A percentile compares a stretch with the other conserved stretches of the same genome.
These are phyloP conservation scores for Muntiacus muntjak DNA, from an alignment of 2,113 vertebrate species.

Conservation along the genomic window DNA sequence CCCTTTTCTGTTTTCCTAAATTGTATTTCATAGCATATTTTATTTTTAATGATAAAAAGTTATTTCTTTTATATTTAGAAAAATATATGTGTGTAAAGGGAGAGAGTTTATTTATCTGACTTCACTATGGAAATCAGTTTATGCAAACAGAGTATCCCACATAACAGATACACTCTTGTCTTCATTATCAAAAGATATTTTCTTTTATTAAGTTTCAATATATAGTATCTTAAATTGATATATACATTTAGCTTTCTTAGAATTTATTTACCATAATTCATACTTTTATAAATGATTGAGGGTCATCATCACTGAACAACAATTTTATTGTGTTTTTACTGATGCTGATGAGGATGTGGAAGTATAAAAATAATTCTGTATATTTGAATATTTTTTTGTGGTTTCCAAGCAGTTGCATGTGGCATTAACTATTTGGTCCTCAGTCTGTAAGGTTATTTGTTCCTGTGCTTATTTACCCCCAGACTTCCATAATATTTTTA, in stretches of 20 bases:
- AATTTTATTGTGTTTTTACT: not conserved
- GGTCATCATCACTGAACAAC: not conserved
- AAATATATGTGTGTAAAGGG: not conserved
- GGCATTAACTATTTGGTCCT: not conserved
- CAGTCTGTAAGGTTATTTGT: slow-evolving; percentile 41
- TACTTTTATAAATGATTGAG: not conserved
- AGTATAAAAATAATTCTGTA: slow-evolving; percentile 40
- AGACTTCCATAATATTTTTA: slow-evolving; percentile 24
- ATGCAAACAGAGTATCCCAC: not conserved
- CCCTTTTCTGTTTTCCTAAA: not conserved
- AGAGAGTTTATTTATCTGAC: not conserved
- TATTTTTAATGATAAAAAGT: slow-evolving; percentile 12
- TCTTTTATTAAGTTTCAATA: slow-evolving; percentile 5
- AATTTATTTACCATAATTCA: not conserved
- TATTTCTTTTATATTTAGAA: slow-evolving; percentile 15
- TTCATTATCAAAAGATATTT: slow-evolving; percentile 11
- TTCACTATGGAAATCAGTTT: slow-evolving; percentile 28
- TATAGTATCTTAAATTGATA: not conserved
- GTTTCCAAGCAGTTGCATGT: slow-evolving; percentile 20
- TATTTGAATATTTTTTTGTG: slow-evolving; percentile 40
- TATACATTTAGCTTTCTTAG: not conserved
- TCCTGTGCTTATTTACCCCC: slow-evolving; percentile 26
- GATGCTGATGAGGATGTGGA: not conserved
- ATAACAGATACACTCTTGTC: not conserved
- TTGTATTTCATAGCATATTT: slow-evolving; percentile 1